Base-by-base conservation (phyloP, 2,888 invertebrate species). In the Eurytoma adleriae region DNA sequence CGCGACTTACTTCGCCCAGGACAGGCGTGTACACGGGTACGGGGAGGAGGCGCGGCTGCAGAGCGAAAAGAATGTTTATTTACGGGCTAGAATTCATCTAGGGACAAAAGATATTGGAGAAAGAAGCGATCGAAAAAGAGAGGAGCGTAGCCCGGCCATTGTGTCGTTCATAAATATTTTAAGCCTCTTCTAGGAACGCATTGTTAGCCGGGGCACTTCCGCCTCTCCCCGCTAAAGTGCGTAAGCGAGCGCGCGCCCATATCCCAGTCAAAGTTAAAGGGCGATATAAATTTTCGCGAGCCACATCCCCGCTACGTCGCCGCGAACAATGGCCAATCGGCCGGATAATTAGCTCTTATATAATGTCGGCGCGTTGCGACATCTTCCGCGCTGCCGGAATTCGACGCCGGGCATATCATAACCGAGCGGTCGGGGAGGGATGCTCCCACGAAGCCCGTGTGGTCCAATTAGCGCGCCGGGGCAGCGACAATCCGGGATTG, bases 171-270 rank as follows among this genome's bases (percentile, higher is more conserved):
- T 79, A 68, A 79, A 79, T 73, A 73, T 68, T 66, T 68, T 62
- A 66, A 78, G 66, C 66, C 66, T 71, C 62, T 71, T 78, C 78
- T 50, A 66, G 59, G 78, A 71, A 71, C n/a, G 62, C 79, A 79
- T 79, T 79, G 73, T 79, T 79, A 73, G 59, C 48, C 40, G 16
- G 79, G 56, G 68, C 69, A 69, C 62, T 73, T 73, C 73, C 79
- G 78, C 72, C 66, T 78, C n/a, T 27, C 10, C 56, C 56, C 59
- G 14, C 61, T 61, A 40, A 40, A 40, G 40, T 40, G 40, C 40
- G 40, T 40, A 40, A 40, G 40, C 40, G 40, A 40, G 67, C 57
- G 54, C 64, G 62, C 64, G 62, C 50, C 16, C 30, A n/a, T 54
- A 61, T 13, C 57, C 50, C 14, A 7, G 56, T 40, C 70, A 30